Conservation (phyloP, 2,113 vertebrate genomes). For the Cryptotis parvus region DNA sequence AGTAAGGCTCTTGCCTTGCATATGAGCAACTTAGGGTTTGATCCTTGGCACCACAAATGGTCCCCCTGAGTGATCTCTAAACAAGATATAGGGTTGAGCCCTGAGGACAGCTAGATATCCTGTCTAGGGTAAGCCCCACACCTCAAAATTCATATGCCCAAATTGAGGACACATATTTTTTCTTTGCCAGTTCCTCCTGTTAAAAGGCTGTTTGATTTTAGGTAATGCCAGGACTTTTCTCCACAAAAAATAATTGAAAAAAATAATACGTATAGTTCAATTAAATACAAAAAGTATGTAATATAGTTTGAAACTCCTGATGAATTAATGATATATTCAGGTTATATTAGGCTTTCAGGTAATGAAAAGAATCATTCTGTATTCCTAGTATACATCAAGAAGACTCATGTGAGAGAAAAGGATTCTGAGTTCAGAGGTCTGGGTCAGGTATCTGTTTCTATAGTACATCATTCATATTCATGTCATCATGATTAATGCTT, state of each 20-base stretch:
- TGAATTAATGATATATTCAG: neutral
- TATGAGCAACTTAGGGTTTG: too few relatives aligned
- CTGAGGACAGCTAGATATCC: too few relatives aligned
- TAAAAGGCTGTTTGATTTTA: neutral
- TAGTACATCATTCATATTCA: neutral
- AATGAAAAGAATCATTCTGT: neutral
- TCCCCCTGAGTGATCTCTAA: too few relatives aligned
- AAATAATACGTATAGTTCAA: neutral
- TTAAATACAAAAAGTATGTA: constrained; percentile 16
- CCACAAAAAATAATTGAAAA: neutral
- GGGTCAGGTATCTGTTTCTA: constrained; percentile 27
- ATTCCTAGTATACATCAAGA: neutral
- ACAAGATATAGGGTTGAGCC: too few relatives aligned
- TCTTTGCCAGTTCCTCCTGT: neutral
- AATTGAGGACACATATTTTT: neutral
- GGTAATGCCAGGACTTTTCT: neutral
- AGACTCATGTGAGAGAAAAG: neutral
- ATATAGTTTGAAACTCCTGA: neutral
- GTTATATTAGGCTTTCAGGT: neutral
- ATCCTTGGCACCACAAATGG: too few relatives aligned
- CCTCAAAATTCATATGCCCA: constrained; percentile 32
- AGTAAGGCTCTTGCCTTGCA: too few relatives aligned
- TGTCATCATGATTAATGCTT: constrained; percentile 64
- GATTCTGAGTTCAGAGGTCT: constrained; percentile 37
- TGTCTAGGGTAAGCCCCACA: neutral